phyloP scores from a whole-genome alignment of 37 sponge, comb jelly and placozoan species.

The Ianthella basta region DNA sequence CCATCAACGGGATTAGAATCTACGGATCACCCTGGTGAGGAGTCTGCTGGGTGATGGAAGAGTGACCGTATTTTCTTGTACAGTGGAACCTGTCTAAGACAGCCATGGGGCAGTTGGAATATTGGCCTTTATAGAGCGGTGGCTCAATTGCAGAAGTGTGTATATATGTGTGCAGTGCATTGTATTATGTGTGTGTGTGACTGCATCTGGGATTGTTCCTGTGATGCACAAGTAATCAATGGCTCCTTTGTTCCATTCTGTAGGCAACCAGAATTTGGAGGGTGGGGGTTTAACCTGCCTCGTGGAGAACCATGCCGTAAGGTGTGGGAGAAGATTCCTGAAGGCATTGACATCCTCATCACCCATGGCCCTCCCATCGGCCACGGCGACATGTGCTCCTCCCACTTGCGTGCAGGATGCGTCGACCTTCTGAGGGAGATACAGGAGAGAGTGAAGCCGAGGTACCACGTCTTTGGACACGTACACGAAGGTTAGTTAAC shows the following conservation, averaged over 20 bases:
- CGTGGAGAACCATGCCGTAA: constrained; percentile 69
- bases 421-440: constrained; percentile 77
- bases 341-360: constrained; percentile 82
- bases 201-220: neutral
- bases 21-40: constrained; percentile 98
- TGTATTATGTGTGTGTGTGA: neutral
- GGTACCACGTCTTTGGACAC: constrained; percentile 95
- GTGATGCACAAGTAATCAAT: no score
- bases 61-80: no score
- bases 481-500: constrained; percentile 87
- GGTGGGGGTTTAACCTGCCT: constrained; percentile 87
- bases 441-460: constrained; percentile 81
- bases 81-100: no score
- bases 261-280: constrained; percentile 92
- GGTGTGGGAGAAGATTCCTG: constrained; percentile 92
- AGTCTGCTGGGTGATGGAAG: no score
- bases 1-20: constrained; percentile 81
- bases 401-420: constrained; percentile 79
- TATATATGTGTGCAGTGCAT: no score
- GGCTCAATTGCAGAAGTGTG: no score
- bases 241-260: no score
- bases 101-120: no score
- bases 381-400: constrained; percentile 69
- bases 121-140: no score
- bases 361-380: constrained; percentile 97